Evolutionary conservation across 2,113 vertebrate genomes (phyloP), one percentile per base, ranked within the genome.

Genomic region (Mixornis gularis): DNA sequence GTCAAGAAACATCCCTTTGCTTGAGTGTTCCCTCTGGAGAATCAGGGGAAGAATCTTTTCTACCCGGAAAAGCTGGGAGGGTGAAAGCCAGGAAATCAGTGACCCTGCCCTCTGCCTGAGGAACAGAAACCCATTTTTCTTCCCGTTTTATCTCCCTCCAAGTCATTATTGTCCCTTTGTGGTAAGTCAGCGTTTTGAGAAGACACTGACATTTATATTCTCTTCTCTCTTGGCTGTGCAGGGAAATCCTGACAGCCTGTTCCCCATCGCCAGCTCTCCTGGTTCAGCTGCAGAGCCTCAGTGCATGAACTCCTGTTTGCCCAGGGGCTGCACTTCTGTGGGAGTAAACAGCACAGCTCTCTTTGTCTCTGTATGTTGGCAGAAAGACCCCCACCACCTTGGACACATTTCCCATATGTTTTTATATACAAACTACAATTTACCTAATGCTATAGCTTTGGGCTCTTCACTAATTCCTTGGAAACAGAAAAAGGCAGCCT

Each of bases 121-220:
- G 62, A 91, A 82, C 26, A 71, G 73, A 94, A 94, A 85, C n/a
- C n/a, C 11, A 11, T 81, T 79, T 82, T 85, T 30, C 36, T 89
- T 93, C 62, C 58, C 17, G 48, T 86, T 92, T 91, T 41, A 51
- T 71, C 27, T 58, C 19, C 10, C 3, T 65, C 24, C 12, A 20
- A 44, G 29, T 78, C 56, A 24, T 51, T 90, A 58, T 65, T 48
- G 12, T 88, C 27, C 26, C 68, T 49, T 83, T 58, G 43, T n/a
- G 56, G 43, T 11, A 55, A 73, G 34, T 40, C 29, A 71, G n/a
- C 25, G 30, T 73, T 87, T 59, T 18, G 12, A 36, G 43, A 79
- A 52, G 18, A 77, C 7, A 4, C 4, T 41, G 59, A 30, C 1
- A 5, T 52, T 66, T 59, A 34, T 34, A 16, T 36, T 80, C 51